phyloP scores from a whole-genome alignment of 2,113 vertebrate species.

The Scomber colias region DNA sequence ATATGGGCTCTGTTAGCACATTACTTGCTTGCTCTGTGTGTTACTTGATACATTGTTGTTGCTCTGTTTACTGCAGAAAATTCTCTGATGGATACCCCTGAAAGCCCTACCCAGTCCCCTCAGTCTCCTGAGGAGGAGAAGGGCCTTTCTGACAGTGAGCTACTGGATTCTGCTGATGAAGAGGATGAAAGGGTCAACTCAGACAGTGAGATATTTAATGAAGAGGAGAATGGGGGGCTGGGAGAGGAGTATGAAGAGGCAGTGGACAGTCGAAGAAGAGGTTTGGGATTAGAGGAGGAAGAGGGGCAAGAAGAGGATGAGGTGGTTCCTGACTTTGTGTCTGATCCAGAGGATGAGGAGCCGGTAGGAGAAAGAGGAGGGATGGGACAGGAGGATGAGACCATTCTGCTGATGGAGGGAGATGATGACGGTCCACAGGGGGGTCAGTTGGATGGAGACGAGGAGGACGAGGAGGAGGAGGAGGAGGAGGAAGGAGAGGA shows the following conservation, averaged over 20 bases:
- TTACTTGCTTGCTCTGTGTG: not conserved
- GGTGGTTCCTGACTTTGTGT: conserved; percentile 85
- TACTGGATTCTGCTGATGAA: conserved; percentile 86
- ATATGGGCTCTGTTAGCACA: not conserved
- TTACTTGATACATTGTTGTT: not conserved
- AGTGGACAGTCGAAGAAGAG: conserved; percentile 33
- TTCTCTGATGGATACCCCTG: conserved; percentile 91
- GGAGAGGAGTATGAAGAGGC: conserved; percentile 57
- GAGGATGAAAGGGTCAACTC: conserved; percentile 80
- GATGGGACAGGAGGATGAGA: conserved; percentile 78
- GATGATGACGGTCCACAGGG: conserved; percentile 81
- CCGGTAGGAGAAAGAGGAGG: conserved; percentile 79
- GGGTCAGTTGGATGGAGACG: conserved; percentile 70
- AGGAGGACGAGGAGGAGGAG: conserved; percentile 74
- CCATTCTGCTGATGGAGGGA: conserved; percentile 83
- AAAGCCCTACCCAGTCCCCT: conserved; percentile 92
- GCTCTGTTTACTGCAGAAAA: conserved; percentile 63
- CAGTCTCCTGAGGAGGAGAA: conserved; percentile 89
- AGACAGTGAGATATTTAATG: conserved; percentile 82
- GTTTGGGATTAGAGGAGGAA: conserved; percentile 67
- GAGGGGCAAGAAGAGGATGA: conserved; percentile 79
- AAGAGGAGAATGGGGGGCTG: conserved; percentile 67
- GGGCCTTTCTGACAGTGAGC: conserved; percentile 80
- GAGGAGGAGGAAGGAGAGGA: conserved; percentile 83
- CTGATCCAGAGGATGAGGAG: conserved; percentile 86